Conservation (phyloP, 2,888 invertebrate genomes). For the Temnothorax ravouxi region DNA sequence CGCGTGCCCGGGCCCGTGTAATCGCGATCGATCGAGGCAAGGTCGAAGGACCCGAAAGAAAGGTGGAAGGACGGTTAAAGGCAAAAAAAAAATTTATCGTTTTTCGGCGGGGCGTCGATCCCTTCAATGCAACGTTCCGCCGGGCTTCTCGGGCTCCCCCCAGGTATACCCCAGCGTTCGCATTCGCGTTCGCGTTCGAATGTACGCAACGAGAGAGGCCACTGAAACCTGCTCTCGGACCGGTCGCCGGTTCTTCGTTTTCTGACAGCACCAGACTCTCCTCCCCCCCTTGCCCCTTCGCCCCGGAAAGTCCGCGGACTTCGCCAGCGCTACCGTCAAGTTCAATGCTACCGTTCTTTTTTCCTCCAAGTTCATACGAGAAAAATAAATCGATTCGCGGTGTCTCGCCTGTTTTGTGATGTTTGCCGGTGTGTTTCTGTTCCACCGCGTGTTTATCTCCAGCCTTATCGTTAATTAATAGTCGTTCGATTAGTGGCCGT, state of each 20-base stretch:
- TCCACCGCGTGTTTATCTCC: background rate
- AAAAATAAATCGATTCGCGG: background rate
- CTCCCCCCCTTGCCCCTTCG: slow-evolving; percentile 24
- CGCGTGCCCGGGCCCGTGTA: slow-evolving; percentile 30
- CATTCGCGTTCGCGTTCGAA: slow-evolving; percentile 54
- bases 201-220: slow-evolving; percentile 66
- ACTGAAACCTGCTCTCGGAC: slow-evolving; percentile 75
- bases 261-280: slow-evolving; percentile 46
- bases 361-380: background rate
- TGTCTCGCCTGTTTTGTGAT: background rate
- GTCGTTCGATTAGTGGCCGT: background rate
- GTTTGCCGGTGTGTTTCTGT: slow-evolving; percentile 14
- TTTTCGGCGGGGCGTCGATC: slow-evolving; percentile 69
- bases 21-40: slow-evolving; percentile 65
- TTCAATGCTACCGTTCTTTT: slow-evolving; percentile 73
- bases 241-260: slow-evolving; percentile 69
- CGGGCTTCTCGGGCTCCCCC: slow-evolving; percentile 5
- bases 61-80: slow-evolving; percentile 51
- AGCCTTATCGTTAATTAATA: background rate
- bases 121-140: slow-evolving; percentile 64
- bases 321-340: slow-evolving; percentile 75
- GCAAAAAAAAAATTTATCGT: slow-evolving; percentile 73
- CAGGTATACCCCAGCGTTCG: background rate
- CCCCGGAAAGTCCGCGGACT: slow-evolving; percentile 66
- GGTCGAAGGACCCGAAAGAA: slow-evolving; percentile 63